phyloP scores from a whole-genome alignment of 2,113 vertebrate species.

The Leptobrachium leishanense region DNA sequence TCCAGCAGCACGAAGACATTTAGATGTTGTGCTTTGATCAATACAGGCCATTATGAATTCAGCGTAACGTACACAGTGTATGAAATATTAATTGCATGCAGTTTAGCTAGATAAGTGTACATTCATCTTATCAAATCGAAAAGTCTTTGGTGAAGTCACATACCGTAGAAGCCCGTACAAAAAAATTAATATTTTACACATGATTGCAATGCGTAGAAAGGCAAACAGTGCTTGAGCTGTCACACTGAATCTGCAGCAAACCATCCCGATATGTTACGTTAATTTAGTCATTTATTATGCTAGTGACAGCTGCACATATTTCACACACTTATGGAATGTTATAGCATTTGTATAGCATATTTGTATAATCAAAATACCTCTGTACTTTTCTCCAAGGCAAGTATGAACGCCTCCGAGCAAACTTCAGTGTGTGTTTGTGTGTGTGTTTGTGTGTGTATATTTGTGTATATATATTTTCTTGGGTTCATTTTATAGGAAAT shows the following conservation, averaged over 20 bases:
- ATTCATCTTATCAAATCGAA: conserved; percentile 33
- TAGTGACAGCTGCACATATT: too few species aligned
- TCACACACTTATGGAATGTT: too few species aligned
- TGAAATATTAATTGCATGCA: conserved; percentile 67
- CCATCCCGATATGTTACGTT: not conserved
- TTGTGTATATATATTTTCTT: too few species aligned
- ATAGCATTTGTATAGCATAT: too few species aligned
- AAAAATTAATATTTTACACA: conserved; percentile 23
- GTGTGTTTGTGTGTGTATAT: too few species aligned
- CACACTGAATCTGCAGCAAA: not conserved
- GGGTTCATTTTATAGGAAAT: too few species aligned
- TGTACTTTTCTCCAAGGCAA: too few species aligned
- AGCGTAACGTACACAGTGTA: conserved; percentile 52
- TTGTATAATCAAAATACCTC: too few species aligned
- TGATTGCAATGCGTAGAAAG: not conserved
- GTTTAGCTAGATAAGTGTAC: conserved; percentile 59
- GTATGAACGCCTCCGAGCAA: too few species aligned
- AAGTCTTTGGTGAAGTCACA: conserved; percentile 1
- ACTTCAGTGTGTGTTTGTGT: too few species aligned
- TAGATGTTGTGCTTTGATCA: conserved; percentile 63
- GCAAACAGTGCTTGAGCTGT: not conserved
- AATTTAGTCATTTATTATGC: too few species aligned
- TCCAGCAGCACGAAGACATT: conserved; percentile 54
- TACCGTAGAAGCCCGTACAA: conserved; percentile 1
- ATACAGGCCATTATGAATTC: conserved; percentile 61